These are phyloP conservation scores for Microchirus variegatus DNA, from an alignment of 2,797 vertebrate species.

Conservation along the genomic window DNA sequence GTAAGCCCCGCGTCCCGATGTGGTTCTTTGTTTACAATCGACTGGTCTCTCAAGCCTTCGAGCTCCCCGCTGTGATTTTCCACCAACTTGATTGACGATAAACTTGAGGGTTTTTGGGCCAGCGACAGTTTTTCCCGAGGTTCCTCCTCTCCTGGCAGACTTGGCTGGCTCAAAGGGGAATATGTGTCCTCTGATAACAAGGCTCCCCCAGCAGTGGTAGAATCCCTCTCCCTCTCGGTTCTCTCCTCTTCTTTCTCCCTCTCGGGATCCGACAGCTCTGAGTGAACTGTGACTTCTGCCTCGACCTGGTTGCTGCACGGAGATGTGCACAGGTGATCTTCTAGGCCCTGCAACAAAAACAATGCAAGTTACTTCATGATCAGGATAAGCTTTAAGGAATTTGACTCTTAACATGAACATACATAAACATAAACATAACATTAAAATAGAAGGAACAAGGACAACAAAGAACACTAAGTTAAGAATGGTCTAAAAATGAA, in stretches of 20 bases:
- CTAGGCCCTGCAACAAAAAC: slow-evolving; percentile 77
- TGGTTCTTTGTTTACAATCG: slow-evolving; percentile 48
- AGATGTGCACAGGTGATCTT: slow-evolving; percentile 73
- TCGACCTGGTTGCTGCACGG: slow-evolving; percentile 88
- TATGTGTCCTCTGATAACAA: slow-evolving; percentile 61
- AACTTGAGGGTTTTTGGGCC: slow-evolving; percentile 62
- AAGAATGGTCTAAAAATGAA: too few relatives aligned
- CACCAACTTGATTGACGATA: slow-evolving; percentile 55
- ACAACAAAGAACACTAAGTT: too few relatives aligned
- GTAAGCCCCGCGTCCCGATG: slow-evolving; percentile 70
- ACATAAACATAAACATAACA: too few relatives aligned
- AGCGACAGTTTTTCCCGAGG: slow-evolving; percentile 53
- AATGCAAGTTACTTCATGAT: slow-evolving; percentile 32
- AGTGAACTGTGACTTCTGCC: slow-evolving; percentile 96
- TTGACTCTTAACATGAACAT: too few relatives aligned
- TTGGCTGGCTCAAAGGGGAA: slow-evolving; percentile 50
- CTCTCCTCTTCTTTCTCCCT: slow-evolving; percentile 53
- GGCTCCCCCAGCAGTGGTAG: slow-evolving; percentile 57
- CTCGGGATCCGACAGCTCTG: slow-evolving; percentile 86
- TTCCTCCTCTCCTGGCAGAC: slow-evolving; percentile 41
- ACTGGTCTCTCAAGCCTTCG: slow-evolving; percentile 42
- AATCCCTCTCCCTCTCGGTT: slow-evolving; percentile 38
- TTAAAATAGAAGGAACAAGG: too few relatives aligned
- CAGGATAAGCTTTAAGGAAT: too few relatives aligned
- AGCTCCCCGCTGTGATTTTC: slow-evolving; percentile 68